Base-by-base conservation (phyloP, 2,888 invertebrate genomes). In the Silvanus unidentatus region DNA sequence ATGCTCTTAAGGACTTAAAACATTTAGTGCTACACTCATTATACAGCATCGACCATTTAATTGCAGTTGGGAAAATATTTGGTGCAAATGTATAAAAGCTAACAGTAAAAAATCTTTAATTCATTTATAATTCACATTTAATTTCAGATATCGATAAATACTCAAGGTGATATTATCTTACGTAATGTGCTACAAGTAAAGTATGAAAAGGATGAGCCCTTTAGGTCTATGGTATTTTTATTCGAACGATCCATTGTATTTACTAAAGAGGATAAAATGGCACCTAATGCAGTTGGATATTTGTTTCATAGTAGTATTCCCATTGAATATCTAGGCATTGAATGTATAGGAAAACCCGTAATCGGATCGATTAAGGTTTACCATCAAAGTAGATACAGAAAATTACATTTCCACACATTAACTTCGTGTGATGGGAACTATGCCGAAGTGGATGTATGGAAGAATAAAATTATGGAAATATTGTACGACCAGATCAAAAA, bases 21-120 rank as follows among this genome's bases (percentile, higher is more conserved):
- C 3, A 22, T 8, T 15, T 11, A 4, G n/a, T 15, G 6, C 4
- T 13, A 6, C 6, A 37, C 6, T 11, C 37, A 5, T 15, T 37
- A 14, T 8, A 37, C 5, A 3, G 3, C 6, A 37, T 37, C 6
- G 37, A 37, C 10, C 16, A 37, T 37, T n/a, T 37, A 6, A 6
- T 16, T 12, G 14, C 37, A 13, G 37, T n/a, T 37, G 12, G 37
- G 3, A 16, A 37, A 16, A 37, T 37, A 10, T n/a, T 37, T 14
- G 37, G 37, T 5, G 37, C 10, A 37, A 37, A 15, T 8, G 37
- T 37, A 15, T 22, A n/a, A n/a, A n/a, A 35, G 35, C 10, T 37
- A 4, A 15, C 5, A 37, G 11, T 37, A 37, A 22, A 22, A 22
- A 5, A 8, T 5, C 8, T 22, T 22, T 22, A 22, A 22, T 22